Evolutionary conservation across 2,113 vertebrate genomes (phyloP).

Genomic region (Castor canadensis): DNA sequence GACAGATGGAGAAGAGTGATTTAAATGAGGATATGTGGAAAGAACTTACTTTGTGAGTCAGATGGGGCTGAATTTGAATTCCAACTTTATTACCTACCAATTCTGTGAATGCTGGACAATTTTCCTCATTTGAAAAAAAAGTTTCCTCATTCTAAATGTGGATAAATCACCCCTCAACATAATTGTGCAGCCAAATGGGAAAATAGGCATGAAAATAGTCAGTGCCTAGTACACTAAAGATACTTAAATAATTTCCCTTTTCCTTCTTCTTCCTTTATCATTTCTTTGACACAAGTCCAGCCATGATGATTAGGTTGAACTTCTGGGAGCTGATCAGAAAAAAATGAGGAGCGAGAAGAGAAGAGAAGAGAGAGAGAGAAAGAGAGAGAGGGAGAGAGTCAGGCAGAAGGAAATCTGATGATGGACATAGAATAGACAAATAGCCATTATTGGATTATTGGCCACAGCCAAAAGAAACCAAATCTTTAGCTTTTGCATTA

Average conservation of each 20-base stretch:
- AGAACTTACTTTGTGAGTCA: neutral
- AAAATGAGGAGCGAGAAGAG: neutral
- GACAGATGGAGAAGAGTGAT: neutral
- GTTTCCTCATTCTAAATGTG: neutral
- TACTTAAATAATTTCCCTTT: neutral
- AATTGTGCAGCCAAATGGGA: neutral
- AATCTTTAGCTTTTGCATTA: neutral
- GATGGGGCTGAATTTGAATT: constrained; percentile 6
- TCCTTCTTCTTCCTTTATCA: neutral
- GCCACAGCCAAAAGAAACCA: neutral
- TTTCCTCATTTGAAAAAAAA: neutral
- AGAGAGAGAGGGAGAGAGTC: neutral
- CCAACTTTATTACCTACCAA: neutral
- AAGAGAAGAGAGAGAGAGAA: neutral
- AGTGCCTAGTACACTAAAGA: neutral
- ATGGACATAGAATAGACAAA: neutral
- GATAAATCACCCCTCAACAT: neutral
- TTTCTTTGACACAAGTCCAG: neutral
- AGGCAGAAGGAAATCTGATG: neutral
- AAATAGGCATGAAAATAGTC: neutral
- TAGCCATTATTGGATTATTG: neutral
- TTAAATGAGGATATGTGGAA: neutral
- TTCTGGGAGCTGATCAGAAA: neutral
- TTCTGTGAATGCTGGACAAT: neutral
- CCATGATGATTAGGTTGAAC: neutral